Base-by-base conservation (phyloP, 2,113 vertebrate species). In the Symphodus melops region DNA sequence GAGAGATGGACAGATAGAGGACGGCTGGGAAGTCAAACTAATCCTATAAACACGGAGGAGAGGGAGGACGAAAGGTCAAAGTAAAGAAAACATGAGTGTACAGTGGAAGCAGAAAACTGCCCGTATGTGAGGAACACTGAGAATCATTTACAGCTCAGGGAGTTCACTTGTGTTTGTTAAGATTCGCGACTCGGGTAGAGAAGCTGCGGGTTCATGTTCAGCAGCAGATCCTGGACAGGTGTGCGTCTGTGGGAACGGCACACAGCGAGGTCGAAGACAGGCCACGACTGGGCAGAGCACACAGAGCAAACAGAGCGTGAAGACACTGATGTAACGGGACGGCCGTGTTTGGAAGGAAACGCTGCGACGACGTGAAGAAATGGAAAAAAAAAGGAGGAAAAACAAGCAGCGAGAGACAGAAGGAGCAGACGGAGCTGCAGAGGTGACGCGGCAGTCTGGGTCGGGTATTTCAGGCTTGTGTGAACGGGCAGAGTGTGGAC, bases 131-230 rank as follows among this genome's bases (percentile, higher is more conserved):
- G 17, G 61, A 58, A 33, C 28, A 33, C 1, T 33, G 4, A 12
- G 21, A 33, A 51, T 0, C 25, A 66, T 68, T 66, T 33, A 72
- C 54, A 44, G 36, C 62, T 11, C 51, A 52, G 52, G 61, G 57
- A 55, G 72, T 88, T 90, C 81, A 48, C 84, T 86, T 49, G 62
- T 83, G 89, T 92, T 83, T 16, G 89, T 84, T n/a, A 90, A 88
- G 66, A 80, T 89, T 92, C 87, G 65, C 87, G 73, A 70, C 67
- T 41, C 17, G 56, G 76, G 60, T 69, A 52, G 79, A 90, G n/a
- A 89, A 89, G 81, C 1, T 25, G 42, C 21, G 44, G 42, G 20
- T 56, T 68, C 39, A 54, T 9, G 58, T 48, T 79, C 49, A 55
- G 51, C 52, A 60, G 13, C 62, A 10, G 46, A 62, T 39, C 44